These are phyloP conservation scores for Lagenorhynchus albirostris DNA, from an alignment of 2,113 vertebrate species.

Conservation along the genomic window DNA sequence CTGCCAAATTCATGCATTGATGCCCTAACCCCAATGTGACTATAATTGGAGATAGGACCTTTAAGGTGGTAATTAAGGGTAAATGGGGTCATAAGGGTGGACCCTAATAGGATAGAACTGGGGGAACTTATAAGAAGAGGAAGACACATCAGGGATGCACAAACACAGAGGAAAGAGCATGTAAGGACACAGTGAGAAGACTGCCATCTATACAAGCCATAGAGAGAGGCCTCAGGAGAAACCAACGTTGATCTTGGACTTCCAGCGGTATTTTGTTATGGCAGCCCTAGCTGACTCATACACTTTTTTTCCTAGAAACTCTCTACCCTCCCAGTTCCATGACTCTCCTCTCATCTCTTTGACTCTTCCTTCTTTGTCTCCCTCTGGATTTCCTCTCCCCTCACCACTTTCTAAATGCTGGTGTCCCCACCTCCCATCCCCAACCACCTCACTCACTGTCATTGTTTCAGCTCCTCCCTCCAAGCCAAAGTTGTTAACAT, in stretches of 20 bases:
- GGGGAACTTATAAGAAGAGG: neutral
- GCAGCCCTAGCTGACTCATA: neutral
- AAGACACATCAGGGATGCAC: rapidly evolving
- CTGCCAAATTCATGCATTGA: neutral
- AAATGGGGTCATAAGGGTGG: neutral
- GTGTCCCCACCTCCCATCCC: neutral
- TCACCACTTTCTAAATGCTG: neutral
- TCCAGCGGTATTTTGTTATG: neutral
- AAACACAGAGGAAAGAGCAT: too few species aligned
- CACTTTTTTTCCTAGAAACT: neutral
- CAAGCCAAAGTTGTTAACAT: neutral
- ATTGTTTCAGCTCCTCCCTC: neutral
- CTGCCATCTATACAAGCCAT: too few species aligned
- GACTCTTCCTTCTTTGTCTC: too few species aligned
- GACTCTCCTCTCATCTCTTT: neutral
- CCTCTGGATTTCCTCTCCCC: neutral
- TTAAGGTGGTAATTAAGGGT: neutral
- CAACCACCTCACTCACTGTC: neutral
- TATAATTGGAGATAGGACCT: neutral
- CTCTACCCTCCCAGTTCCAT: rapidly evolving
- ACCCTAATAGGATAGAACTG: neutral
- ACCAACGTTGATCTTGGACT: neutral
- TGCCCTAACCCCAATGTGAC: neutral
- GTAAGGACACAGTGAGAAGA: too few species aligned
- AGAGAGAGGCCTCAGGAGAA: neutral